Evolutionary conservation across 2,113 vertebrate species (phyloP).

Genomic region (Chlorodrepanis virens): DNA sequence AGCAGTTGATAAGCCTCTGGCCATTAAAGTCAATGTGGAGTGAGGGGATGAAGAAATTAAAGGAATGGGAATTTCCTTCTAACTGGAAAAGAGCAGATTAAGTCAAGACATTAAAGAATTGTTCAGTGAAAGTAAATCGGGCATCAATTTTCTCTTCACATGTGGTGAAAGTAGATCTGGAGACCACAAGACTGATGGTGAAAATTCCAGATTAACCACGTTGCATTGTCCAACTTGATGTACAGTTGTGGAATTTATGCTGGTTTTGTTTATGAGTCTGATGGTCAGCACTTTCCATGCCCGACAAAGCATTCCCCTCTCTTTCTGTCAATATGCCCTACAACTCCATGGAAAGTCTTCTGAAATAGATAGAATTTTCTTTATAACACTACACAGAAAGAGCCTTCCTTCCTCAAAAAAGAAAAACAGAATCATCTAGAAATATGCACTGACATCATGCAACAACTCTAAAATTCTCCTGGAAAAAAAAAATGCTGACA

Average conservation of each 20-base stretch:
- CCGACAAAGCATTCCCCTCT: background rate
- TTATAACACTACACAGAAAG: background rate
- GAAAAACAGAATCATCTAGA: background rate
- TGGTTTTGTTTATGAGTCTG: background rate
- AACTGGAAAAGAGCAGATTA: background rate
- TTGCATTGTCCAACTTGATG: background rate
- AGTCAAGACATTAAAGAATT: background rate
- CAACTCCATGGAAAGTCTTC: background rate
- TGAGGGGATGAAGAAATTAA: background rate
- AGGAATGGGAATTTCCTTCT: background rate
- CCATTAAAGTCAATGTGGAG: background rate
- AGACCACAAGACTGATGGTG: background rate
- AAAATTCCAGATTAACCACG: background rate
- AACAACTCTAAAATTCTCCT: constrained; percentile 21
- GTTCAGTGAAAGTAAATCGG: background rate
- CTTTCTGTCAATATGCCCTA: background rate
- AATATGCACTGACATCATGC: background rate
- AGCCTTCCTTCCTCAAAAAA: background rate
- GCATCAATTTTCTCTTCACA: background rate
- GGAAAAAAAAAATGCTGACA: constrained; percentile 15
- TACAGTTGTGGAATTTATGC: background rate
- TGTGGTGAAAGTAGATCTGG: background rate
- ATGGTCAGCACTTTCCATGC: background rate
- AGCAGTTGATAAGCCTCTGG: background rate
- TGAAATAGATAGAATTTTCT: background rate